These are phyloP conservation scores for Ahaetulla prasina DNA, from an alignment of 2,113 vertebrate genomes.

Conservation along the genomic window DNA sequence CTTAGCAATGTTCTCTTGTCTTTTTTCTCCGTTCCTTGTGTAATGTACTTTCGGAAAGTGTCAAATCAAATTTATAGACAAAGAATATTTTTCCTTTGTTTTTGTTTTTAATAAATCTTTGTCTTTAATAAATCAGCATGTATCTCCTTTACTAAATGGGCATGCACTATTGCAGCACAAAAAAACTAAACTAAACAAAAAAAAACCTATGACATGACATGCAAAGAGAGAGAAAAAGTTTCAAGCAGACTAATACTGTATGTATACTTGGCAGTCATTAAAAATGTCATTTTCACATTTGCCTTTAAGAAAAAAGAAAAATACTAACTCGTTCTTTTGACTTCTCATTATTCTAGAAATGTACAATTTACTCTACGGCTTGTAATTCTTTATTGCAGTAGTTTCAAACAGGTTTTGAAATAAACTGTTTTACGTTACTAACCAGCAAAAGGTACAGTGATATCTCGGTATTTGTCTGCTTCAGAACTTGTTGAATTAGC, in stretches of 20 bases:
- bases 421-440: conserved; percentile 50
- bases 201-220: conserved; percentile 42
- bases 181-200: neutral
- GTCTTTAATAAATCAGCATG: too few species aligned
- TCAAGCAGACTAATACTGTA: conserved; percentile 31
- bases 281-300: conserved; percentile 53
- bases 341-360: conserved; percentile 57
- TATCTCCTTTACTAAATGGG: conserved; percentile 48
- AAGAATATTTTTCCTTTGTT: conserved; percentile 32
- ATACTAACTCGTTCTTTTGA: conserved; percentile 43
- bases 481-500: neutral
- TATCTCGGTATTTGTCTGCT: neutral
- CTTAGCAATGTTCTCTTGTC: neutral
- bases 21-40: conserved; percentile 26
- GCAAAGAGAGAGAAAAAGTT: conserved; percentile 25
- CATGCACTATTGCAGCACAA: conserved; percentile 45
- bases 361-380: conserved; percentile 57
- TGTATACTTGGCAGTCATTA: conserved; percentile 25
- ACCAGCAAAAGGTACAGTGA: conserved; percentile 16
- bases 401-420: conserved; percentile 52
- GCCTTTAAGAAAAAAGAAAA: neutral
- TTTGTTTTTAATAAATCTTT: conserved; percentile 39
- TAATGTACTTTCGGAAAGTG: conserved; percentile 36
- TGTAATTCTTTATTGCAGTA: conserved; percentile 62
- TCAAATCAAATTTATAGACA: conserved; percentile 51